Evolutionary conservation across 1,140 invertebrate genomes (phyloP), one percentile per base, ranked within the genome.

Genomic region (Ceratosolen solmsi): DNA sequence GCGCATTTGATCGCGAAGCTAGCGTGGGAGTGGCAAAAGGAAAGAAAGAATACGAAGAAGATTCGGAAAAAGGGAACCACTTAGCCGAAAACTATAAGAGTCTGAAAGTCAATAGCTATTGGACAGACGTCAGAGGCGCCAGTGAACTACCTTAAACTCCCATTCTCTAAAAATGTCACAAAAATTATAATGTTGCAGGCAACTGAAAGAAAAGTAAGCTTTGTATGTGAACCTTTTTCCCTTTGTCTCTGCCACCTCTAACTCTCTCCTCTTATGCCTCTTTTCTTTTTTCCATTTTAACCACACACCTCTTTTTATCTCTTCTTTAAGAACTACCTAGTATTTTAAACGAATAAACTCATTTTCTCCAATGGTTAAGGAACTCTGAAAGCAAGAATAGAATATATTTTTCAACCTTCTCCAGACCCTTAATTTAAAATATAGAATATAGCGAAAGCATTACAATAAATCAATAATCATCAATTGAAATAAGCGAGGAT

Each of bases 141-240:
- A 86, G 79, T 75, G 65, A 73, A 85, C 85, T 86, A 86, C 82
- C 84, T 85, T 84, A 87, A 85, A 82, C 83, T 80, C 74, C 71
- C 70, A 76, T 60, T 75, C 76, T 68, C 80, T 65, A 38, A 83
- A 86, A 87, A 80, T 86, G 85, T 86, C 85, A 75, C 82, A 86
- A 86, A 86, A 87, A 87, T 87, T 87, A 87, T 86, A 86, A 87
- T 86, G 85, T 86, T 87, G 46, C 51, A 41, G 71, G n/a, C 22
- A 20, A n/a, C 3, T 25, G 70, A 63, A 72, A 82, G 83, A 56
- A 56, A 72, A 82, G 70, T 75, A 73, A 54, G 73, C 65, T 71
- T 41, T 36, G 70, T 75, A 74, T 4, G 25, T 46, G 75, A 83
- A 38, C 33, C 38, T 41, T n/a, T n/a, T n/a, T n/a, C n/a, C n/a